Conservation (phyloP, 2,113 vertebrate species). For the Dipodomys spectabilis region DNA sequence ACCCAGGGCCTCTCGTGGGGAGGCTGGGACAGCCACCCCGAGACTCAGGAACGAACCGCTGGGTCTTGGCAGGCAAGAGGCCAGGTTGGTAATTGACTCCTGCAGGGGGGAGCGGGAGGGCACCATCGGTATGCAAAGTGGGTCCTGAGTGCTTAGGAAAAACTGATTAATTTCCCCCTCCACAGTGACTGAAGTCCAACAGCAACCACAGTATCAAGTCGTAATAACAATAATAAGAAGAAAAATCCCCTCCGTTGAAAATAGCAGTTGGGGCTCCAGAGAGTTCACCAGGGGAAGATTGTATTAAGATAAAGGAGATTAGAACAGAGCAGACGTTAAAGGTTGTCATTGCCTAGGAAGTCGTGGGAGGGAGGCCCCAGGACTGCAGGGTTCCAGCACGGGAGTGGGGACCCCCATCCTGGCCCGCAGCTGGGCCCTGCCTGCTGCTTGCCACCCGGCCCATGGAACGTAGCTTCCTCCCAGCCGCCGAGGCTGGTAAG, state of each 20-base stretch:
- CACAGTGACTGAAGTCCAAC: slow-evolving; percentile 81
- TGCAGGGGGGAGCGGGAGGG: not conserved
- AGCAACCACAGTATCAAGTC: slow-evolving; percentile 86
- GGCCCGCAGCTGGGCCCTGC: slow-evolving; percentile 30
- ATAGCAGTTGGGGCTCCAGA: slow-evolving; percentile 82
- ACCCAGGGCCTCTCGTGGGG: too few relatives aligned
- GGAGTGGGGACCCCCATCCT: slow-evolving; percentile 28
- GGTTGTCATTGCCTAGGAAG: slow-evolving; percentile 83
- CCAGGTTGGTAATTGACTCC: slow-evolving; percentile 70
- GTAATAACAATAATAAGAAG: slow-evolving; percentile 81
- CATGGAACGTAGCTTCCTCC: not conserved
- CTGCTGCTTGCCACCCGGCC: not conserved
- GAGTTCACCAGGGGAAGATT: slow-evolving; percentile 85
- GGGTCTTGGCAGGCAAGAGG: slow-evolving; percentile 66
- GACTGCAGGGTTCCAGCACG: slow-evolving; percentile 64
- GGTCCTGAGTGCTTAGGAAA: slow-evolving; percentile 82
- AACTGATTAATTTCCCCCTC: slow-evolving; percentile 87
- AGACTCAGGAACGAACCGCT: slow-evolving; percentile 10
- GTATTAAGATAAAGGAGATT: slow-evolving; percentile 89
- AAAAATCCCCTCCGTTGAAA: slow-evolving; percentile 77
- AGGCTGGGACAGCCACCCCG: not conserved
- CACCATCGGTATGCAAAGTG: slow-evolving; percentile 78
- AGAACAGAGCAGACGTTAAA: slow-evolving; percentile 81
- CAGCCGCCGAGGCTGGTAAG: fast-evolving
- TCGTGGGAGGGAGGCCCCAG: slow-evolving; percentile 79